Evolutionary conservation across 2,797 vertebrate genomes (phyloP).

Genomic region (Hafferia zeledoni): DNA sequence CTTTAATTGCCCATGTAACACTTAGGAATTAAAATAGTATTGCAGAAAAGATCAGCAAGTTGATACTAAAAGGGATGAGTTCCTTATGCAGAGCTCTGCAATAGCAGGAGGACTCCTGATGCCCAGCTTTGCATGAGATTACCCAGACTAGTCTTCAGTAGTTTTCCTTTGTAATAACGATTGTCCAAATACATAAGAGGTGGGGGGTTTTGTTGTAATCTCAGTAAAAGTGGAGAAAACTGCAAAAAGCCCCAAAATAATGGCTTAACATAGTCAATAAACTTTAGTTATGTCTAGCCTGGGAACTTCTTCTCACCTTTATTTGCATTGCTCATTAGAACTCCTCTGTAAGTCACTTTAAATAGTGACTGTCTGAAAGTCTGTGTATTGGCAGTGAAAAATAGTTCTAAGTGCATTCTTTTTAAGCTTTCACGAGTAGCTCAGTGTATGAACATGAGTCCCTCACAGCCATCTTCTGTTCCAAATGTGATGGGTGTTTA

Average conservation of each 20-base stretch:
- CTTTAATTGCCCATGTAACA: neutral
- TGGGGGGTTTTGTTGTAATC: neutral
- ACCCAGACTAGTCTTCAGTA: neutral
- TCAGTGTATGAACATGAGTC: neutral
- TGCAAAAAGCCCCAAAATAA: neutral
- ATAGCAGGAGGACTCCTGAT: neutral
- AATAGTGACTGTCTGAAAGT: neutral
- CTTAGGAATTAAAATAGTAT: neutral
- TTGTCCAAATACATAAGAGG: neutral
- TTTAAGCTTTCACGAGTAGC: neutral
- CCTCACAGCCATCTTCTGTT: neutral
- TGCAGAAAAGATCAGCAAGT: neutral
- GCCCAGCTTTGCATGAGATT: neutral
- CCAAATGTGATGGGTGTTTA: neutral
- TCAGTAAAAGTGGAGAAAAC: neutral
- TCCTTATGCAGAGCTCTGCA: neutral
- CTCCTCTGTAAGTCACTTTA: neutral
- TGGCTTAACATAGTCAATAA: neutral
- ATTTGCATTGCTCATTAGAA: neutral
- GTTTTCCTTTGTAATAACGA: neutral
- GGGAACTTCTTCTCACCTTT: neutral
- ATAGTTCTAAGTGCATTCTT: neutral
- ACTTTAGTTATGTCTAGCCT: neutral
- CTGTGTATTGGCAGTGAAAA: neutral
- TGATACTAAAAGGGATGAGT: neutral